Base-by-base conservation (phyloP, 2,888 invertebrate genomes). In the Acrobasis consociella region DNA sequence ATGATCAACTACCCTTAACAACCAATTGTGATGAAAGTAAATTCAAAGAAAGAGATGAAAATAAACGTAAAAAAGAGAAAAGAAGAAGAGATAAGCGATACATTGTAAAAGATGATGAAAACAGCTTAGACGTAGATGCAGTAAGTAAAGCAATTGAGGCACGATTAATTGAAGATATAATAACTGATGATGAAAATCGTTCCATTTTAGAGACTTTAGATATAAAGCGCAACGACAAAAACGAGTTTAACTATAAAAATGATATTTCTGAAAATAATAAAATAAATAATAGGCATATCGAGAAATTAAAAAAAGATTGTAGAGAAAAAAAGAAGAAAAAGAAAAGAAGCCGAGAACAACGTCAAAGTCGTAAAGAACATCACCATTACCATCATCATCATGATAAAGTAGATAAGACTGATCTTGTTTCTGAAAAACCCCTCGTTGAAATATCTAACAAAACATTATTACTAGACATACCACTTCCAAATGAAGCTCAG, bases 291-390 rank as follows among this genome's bases (percentile, higher is more conserved):
- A 58, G 75, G 62, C 77, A 82, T 60, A 65, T 62, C 63, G 85
- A 87, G 58, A 93, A 75, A 93, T 89, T 71, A 78, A 93, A 73
- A 91, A 94, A 84, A 69, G 94, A 96, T 69, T 91, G 91, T 60
- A 96, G 95, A 78, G 96, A 97, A 72, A 96, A 96, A 85, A 97
- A 96, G 85, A 97, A 97, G 87, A 97, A 97, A 82, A 95, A 96
- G 73, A 97, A 97, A 82, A 96, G 95, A 78, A 96, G 95, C 62
- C 96, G 95, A 80, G 97, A 97, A 74, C 97, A 97, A 66, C 94
- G 95, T 68, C 94, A 95, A 69, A 94, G 93, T 75, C 94, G 95
- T 49, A 94, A 94, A 77, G 94, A 95, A 67, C 94, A 95, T 55
- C 60, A 60, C 75, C 94, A 95, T 73, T 95, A 96, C 77, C 94